A percentile compares a stretch with the other conserved stretches of the same genome.
Conservation (phyloP, 2,113 vertebrate genomes). For the Plestiodon gilberti region DNA sequence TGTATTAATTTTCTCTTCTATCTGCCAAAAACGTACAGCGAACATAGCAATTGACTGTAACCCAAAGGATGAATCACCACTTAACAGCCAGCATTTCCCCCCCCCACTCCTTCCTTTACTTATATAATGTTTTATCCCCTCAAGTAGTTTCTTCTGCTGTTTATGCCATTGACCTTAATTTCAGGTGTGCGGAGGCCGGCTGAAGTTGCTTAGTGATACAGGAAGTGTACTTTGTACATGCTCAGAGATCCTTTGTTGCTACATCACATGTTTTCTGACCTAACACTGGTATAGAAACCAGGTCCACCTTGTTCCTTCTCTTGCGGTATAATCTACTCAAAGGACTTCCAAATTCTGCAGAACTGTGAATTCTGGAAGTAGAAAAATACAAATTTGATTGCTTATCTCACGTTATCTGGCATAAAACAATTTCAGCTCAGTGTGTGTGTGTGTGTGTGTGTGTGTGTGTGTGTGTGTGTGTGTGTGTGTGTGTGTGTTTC, state of each 20-base stretch:
- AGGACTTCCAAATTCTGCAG: too few relatives aligned
- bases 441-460: too few relatives aligned
- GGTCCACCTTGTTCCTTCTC: not conserved
- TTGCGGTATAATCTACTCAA: not conserved
- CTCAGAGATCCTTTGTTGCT: not conserved
- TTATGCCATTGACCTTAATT: not conserved
- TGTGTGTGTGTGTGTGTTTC: too few relatives aligned
- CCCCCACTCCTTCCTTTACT: not conserved
- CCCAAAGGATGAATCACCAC: not conserved
- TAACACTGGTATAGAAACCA: not conserved
- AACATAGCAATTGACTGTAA: too few relatives aligned
- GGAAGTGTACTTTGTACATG: not conserved
- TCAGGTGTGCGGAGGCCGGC: too few relatives aligned
- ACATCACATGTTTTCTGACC: not conserved
- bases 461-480: too few relatives aligned
- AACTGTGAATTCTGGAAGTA: not conserved
- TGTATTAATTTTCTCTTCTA: not conserved
- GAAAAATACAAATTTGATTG: not conserved
- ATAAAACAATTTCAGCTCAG: too few relatives aligned
- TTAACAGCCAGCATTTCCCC: not conserved
- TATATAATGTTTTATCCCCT: not conserved
- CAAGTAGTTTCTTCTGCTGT: not conserved
- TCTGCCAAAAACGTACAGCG: not conserved
- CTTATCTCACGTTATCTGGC: not conserved
- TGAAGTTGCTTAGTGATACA: not conserved